Evolutionary conservation across 1,140 invertebrate species (phyloP).

Genomic region (Eumaeus atala): DNA sequence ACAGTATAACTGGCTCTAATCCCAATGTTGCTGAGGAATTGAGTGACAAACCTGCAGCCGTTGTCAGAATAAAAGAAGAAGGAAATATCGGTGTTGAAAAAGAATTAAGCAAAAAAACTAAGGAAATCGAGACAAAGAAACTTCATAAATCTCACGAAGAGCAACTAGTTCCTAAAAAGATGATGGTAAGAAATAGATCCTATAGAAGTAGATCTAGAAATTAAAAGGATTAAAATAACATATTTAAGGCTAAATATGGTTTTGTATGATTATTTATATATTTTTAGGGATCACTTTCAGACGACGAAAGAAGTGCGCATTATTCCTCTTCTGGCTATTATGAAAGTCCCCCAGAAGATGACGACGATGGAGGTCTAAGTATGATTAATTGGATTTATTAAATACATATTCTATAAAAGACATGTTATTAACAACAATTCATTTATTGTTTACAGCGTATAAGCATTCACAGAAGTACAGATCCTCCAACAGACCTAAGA

Average conservation of each 20-base stretch:
- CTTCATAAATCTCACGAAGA: constrained; percentile 38
- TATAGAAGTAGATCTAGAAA: not conserved
- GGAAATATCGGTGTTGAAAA: constrained; percentile 47
- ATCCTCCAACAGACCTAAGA: constrained; percentile 53
- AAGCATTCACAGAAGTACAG: constrained; percentile 72
- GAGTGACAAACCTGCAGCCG: not conserved
- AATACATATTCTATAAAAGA: no score
- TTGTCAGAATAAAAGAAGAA: constrained; percentile 31
- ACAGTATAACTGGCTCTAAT: constrained; percentile 76
- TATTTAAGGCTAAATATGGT: not conserved
- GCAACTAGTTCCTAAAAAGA: constrained; percentile 55
- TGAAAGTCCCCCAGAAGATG: constrained; percentile 84
- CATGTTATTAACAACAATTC: not conserved
- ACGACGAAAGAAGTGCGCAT: constrained; percentile 80
- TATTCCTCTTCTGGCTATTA: constrained; percentile 87
- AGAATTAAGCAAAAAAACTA: constrained; percentile 39
- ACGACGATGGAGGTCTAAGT: constrained; percentile 73
- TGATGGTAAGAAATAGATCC: constrained; percentile 33
- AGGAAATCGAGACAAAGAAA: constrained; percentile 30
- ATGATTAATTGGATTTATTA: constrained; percentile 29
- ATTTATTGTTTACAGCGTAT: constrained; percentile 52
- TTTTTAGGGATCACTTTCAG: constrained; percentile 75
- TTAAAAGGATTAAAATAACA: not conserved
- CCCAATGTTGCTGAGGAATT: constrained; percentile 62
- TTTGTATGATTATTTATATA: constrained; percentile 2